A percentile compares a stretch with the other conserved stretches of the same genome.
Evolutionary conservation across 2,888 invertebrate species (phyloP).

Genomic region (Drosophila borealis): DNA sequence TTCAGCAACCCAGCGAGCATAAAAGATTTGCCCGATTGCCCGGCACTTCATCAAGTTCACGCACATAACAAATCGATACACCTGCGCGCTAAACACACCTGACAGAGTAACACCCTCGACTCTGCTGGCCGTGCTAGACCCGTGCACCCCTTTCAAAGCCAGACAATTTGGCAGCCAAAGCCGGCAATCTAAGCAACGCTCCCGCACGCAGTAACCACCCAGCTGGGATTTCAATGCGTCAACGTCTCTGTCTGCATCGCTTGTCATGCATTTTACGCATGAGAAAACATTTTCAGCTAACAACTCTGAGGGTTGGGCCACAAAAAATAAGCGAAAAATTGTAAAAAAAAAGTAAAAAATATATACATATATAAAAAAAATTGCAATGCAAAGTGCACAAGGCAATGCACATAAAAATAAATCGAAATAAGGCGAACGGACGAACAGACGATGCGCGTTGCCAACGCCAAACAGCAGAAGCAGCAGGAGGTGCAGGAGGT

Average conservation of each 20-base stretch:
- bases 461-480: slow-evolving; percentile 48
- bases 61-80: slow-evolving; percentile 51
- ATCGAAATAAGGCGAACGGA: slow-evolving; percentile 66
- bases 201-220: slow-evolving; percentile 7
- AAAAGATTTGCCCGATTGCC: slow-evolving; percentile 27
- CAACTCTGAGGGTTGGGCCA: slow-evolving; percentile 58
- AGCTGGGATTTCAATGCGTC: slow-evolving; percentile 55
- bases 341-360: slow-evolving; percentile 2
- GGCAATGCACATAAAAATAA: slow-evolving; percentile 71
- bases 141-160: not conserved
- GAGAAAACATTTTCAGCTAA: slow-evolving; percentile 78
- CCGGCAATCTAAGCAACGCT: slow-evolving; percentile 31
- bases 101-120: slow-evolving; percentile 13
- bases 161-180: slow-evolving; percentile 38
- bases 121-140: too few relatives aligned
- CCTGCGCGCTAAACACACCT: slow-evolving; percentile 32
- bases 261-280: slow-evolving; percentile 78
- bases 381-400: slow-evolving; percentile 50
- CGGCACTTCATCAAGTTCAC: slow-evolving; percentile 50
- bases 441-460: slow-evolving; percentile 72
- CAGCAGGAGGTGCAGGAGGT: not conserved
- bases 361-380: slow-evolving; percentile 9
- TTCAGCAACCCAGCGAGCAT: not conserved
- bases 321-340: slow-evolving; percentile 13
- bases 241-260: slow-evolving; percentile 66